phyloP scores from a whole-genome alignment of 2,797 vertebrate species.

The Sebastes melanostomus region DNA sequence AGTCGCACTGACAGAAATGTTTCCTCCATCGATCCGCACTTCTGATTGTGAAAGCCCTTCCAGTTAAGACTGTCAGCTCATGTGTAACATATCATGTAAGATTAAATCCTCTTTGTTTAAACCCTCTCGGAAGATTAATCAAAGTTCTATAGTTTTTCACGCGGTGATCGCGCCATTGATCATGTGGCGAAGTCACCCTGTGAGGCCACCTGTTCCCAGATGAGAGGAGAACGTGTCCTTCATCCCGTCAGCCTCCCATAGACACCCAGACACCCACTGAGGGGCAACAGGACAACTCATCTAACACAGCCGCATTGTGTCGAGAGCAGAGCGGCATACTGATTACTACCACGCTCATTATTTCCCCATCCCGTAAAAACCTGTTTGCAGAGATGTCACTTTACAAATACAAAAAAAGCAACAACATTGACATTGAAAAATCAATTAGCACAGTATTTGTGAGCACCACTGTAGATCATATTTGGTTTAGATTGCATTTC shows the following conservation, averaged over 20 bases:
- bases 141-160: conserved; percentile 53
- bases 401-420: conserved; percentile 23
- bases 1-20: conserved; percentile 26
- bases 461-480: conserved; percentile 14
- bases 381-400: conserved; percentile 39
- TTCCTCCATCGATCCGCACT: conserved; percentile 46
- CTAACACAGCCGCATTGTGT: conserved; percentile 60
- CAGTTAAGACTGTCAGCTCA: conserved; percentile 26
- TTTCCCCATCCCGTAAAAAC: conserved; percentile 21
- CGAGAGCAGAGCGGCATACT: conserved; percentile 67
- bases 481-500: conserved; percentile 12
- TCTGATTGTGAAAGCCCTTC: conserved; percentile 21
- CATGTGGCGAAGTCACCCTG: conserved; percentile 77
- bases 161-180: conserved; percentile 66
- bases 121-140: conserved; percentile 85
- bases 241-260: conserved; percentile 67
- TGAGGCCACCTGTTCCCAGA: conserved; percentile 79
- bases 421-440: conserved; percentile 18
- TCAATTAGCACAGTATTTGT: conserved; percentile 46
- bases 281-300: conserved; percentile 71
- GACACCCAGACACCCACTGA: conserved; percentile 67
- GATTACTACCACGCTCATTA: conserved; percentile 59
- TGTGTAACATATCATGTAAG: conserved; percentile 42
- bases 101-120: conserved; percentile 51
- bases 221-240: conserved; percentile 74